Conservation (phyloP, 1,140 invertebrate species). For the Drosophila pseudoananassae region DNA sequence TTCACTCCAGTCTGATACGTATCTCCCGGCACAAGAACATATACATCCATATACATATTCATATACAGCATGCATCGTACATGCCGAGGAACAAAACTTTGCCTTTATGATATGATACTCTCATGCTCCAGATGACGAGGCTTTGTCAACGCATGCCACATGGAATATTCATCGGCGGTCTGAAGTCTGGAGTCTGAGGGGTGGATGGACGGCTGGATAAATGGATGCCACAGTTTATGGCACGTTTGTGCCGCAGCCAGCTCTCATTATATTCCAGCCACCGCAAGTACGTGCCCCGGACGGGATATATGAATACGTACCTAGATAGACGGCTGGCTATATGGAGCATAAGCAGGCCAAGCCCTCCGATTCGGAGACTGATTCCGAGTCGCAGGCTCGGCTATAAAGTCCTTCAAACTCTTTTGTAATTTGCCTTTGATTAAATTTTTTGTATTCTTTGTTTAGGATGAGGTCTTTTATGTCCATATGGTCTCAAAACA, state of each 20-base stretch:
- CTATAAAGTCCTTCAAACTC: slow-evolving; percentile 12
- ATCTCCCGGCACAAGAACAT: neutral
- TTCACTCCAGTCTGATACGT: slow-evolving; percentile 1
- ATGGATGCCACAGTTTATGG: slow-evolving; percentile 47
- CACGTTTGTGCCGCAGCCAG: slow-evolving; percentile 53
- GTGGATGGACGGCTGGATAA: slow-evolving; percentile 2
- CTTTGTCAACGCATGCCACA: slow-evolving; percentile 69
- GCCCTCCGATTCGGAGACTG: slow-evolving; percentile 23
- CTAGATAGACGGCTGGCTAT: slow-evolving; percentile 1
- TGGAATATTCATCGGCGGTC: slow-evolving; percentile 39
- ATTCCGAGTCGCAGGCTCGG: slow-evolving; percentile 17
- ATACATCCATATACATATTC: neutral
- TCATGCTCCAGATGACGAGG: slow-evolving; percentile 68
- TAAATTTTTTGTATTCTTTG: slow-evolving; percentile 39
- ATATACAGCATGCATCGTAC: slow-evolving; percentile 7
- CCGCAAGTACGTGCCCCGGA: slow-evolving; percentile 40
- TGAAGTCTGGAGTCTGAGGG: neutral
- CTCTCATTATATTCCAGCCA: slow-evolving; percentile 42
- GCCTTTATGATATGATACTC: slow-evolving; percentile 62
- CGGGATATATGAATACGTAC: slow-evolving; percentile 31
- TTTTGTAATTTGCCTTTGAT: slow-evolving; percentile 73
- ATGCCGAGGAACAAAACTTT: slow-evolving; percentile 27
- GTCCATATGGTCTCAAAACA: neutral
- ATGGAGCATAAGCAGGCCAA: slow-evolving; percentile 20
- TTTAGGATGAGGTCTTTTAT: slow-evolving; percentile 12